phyloP scores from a whole-genome alignment of 2,797 vertebrate genomes.

The Menidia menidia region DNA sequence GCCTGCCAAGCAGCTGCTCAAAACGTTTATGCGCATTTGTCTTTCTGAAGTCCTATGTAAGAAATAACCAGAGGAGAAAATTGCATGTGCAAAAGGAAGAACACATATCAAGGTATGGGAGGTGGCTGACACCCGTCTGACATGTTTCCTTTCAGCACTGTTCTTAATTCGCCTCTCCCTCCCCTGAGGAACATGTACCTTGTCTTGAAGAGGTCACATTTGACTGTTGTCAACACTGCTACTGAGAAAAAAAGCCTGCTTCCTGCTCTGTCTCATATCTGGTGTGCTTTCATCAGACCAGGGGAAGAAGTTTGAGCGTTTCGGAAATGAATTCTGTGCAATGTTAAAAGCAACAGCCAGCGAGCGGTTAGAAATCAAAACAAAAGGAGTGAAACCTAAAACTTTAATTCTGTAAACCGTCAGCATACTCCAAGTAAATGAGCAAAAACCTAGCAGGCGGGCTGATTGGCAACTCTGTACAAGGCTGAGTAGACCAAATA shows the following conservation, averaged over 20 bases:
- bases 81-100: slow-evolving; percentile 53
- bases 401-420: slow-evolving; percentile 81
- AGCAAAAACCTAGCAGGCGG: slow-evolving; percentile 51
- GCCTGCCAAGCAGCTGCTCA: slow-evolving; percentile 60
- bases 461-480: slow-evolving; percentile 65
- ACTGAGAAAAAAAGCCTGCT: slow-evolving; percentile 69
- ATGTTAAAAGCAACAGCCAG: slow-evolving; percentile 71
- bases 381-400: slow-evolving; percentile 76
- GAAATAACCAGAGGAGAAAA: slow-evolving; percentile 65
- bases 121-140: slow-evolving; percentile 76
- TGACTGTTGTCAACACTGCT: slow-evolving; percentile 82
- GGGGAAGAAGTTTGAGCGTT: slow-evolving; percentile 67
- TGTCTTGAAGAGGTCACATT: slow-evolving; percentile 80
- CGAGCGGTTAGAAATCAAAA: slow-evolving; percentile 78
- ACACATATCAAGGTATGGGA: slow-evolving; percentile 69
- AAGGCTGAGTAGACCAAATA: slow-evolving; percentile 73
- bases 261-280: slow-evolving; percentile 83
- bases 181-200: slow-evolving; percentile 76
- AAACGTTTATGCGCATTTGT: slow-evolving; percentile 54
- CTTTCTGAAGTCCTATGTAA: slow-evolving; percentile 61
- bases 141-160: slow-evolving; percentile 76
- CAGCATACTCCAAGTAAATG: slow-evolving; percentile 68
- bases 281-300: slow-evolving; percentile 76
- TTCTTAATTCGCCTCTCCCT: slow-evolving; percentile 71
- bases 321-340: slow-evolving; percentile 75